These are phyloP conservation scores for Meiosimyza platycephala DNA, from an alignment of 2,888 invertebrate genomes.

Conservation along the genomic window DNA sequence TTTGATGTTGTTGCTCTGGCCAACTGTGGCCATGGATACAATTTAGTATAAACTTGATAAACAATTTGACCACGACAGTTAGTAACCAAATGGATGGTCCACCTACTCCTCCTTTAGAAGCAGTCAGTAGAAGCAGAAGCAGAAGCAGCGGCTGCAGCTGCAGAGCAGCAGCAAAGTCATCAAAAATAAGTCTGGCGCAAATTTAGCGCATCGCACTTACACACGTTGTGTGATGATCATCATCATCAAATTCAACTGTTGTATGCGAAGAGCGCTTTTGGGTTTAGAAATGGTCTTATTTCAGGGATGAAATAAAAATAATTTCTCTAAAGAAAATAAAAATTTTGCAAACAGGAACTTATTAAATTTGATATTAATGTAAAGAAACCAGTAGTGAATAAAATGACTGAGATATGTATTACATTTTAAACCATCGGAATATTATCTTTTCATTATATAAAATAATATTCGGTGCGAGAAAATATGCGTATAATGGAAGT, in stretches of 20 bases:
- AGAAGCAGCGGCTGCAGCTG: constrained; percentile 46
- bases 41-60: constrained; percentile 66
- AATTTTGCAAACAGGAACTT: too few species aligned
- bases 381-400: too few species aligned
- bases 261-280: too few species aligned
- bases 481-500: too few species aligned
- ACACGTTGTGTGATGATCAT: constrained; percentile 38
- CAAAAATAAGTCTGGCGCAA: constrained; percentile 25
- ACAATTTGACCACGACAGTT: constrained; percentile 64
- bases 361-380: too few species aligned
- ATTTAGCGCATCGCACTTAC: constrained; percentile 30
- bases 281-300: too few species aligned
- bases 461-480: too few species aligned
- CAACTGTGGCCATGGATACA: constrained; percentile 50
- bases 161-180: constrained; percentile 47
- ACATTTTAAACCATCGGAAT: too few species aligned
- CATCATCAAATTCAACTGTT: constrained; percentile 5
- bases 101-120: constrained; percentile 64
- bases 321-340: too few species aligned
- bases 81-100: constrained; percentile 67
- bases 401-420: too few species aligned
- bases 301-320: too few species aligned
- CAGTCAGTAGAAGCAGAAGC: constrained; percentile 54
- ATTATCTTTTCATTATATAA: too few species aligned
- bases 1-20: constrained; percentile 18